A percentile compares a stretch with the other conserved stretches of the same genome.
These are phyloP conservation scores for Coleophora flavipennella DNA, from an alignment of 2,888 invertebrate species.

Conservation along the genomic window DNA sequence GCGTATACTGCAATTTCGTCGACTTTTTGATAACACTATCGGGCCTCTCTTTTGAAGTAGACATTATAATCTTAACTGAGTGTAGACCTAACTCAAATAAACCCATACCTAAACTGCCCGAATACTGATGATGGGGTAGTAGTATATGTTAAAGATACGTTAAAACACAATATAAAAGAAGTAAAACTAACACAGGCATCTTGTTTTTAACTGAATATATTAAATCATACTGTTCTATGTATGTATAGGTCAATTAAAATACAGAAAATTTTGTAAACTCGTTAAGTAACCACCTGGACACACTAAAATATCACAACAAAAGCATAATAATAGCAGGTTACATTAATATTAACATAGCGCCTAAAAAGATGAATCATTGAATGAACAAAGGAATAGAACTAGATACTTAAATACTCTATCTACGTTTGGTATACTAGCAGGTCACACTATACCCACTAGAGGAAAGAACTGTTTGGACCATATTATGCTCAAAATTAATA, in stretches of 20 bases:
- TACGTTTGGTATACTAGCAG: too few relatives aligned
- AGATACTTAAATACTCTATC: not conserved
- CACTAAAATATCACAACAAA: not conserved
- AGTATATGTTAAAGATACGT: too few relatives aligned
- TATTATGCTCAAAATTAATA: too few relatives aligned
- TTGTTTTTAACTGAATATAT: too few relatives aligned
- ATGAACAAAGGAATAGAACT: not conserved
- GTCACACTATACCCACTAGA: too few relatives aligned
- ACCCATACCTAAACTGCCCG: not conserved
- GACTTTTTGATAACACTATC: not conserved
- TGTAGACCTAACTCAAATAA: not conserved
- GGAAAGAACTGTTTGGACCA: too few relatives aligned
- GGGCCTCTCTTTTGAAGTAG: not conserved
- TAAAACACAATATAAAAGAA: too few relatives aligned
- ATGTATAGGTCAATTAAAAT: not conserved
- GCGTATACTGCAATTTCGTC: not conserved
- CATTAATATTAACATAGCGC: not conserved
- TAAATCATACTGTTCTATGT: not conserved
- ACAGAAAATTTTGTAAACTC: too few relatives aligned
- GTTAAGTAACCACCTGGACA: not conserved
- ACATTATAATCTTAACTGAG: not conserved
- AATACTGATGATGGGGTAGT: too few relatives aligned
- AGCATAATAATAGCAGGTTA: not conserved
- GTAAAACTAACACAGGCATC: too few relatives aligned
- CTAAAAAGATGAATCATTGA: not conserved